These are phyloP conservation scores for Chionis minor DNA, from an alignment of 2,113 vertebrate species.

Conservation along the genomic window DNA sequence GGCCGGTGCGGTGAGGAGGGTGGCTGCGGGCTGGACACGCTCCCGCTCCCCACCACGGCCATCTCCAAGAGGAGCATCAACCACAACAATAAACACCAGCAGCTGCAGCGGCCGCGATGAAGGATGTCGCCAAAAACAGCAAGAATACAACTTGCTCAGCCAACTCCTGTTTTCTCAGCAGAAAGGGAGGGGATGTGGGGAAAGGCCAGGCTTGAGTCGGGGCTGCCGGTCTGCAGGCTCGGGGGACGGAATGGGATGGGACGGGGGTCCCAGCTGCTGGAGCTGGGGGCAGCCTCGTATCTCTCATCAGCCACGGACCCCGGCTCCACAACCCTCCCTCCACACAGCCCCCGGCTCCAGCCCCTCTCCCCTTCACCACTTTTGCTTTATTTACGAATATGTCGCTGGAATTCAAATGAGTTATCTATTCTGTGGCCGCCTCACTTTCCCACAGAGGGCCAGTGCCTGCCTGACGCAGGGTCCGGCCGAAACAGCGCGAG, in stretches of 20 bases:
- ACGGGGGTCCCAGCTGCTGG: background rate
- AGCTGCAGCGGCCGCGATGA: slow-evolving; percentile 47
- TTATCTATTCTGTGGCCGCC: slow-evolving; percentile 81
- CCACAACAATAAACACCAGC: slow-evolving; percentile 66
- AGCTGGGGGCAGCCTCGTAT: background rate
- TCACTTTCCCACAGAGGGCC: slow-evolving; percentile 85
- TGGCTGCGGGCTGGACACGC: background rate
- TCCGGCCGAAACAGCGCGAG: slow-evolving; percentile 72
- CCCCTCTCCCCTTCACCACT: slow-evolving; percentile 67
- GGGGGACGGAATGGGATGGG: background rate
- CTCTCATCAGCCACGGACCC: background rate
- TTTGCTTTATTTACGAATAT: slow-evolving; percentile 83
- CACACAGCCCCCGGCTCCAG: background rate
- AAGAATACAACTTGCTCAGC: slow-evolving; percentile 42
- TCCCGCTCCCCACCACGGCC: background rate
- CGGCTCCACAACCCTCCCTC: background rate
- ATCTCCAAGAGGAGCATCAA: slow-evolving; percentile 38
- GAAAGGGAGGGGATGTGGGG: background rate
- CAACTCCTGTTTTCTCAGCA: slow-evolving; percentile 42
- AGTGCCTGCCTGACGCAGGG: slow-evolving; percentile 74
- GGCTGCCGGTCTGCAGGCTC: background rate
- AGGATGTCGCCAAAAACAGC: slow-evolving; percentile 17
- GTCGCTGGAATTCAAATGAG: slow-evolving; percentile 83
- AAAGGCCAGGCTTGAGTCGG: background rate
- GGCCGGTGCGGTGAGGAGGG: background rate